These are phyloP conservation scores for Gobius niger DNA, from an alignment of 2,113 vertebrate species.

Conservation along the genomic window DNA sequence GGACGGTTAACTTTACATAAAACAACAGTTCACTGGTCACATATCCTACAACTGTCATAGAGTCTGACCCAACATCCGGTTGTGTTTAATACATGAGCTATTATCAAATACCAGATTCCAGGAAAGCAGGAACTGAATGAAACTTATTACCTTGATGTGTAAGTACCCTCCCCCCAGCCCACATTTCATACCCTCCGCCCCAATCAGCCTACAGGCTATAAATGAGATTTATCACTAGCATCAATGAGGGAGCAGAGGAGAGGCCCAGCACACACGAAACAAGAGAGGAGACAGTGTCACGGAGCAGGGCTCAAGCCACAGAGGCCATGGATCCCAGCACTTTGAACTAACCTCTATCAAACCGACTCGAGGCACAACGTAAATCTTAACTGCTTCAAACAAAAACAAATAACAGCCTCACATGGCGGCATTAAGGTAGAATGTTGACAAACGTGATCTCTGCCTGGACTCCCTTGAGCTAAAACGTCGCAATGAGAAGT, in stretches of 20 bases:
- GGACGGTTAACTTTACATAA: conserved; percentile 17
- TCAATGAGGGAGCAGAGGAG: conserved; percentile 37
- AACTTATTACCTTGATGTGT: conserved; percentile 57
- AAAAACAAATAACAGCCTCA: neutral
- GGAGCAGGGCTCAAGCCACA: conserved; percentile 29
- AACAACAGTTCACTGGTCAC: conserved; percentile 12
- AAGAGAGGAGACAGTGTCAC: conserved; percentile 40
- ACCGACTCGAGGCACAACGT: neutral
- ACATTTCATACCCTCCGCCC: conserved; percentile 67
- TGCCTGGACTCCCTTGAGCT: neutral
- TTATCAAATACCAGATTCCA: conserved; percentile 66
- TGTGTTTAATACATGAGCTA: conserved; percentile 65
- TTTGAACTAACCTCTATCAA: conserved; percentile 10
- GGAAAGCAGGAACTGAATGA: conserved; percentile 63
- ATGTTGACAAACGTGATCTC: neutral
- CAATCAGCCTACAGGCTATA: conserved; percentile 68
- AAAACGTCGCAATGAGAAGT: neutral
- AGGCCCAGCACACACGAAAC: conserved; percentile 26
- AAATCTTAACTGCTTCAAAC: neutral
- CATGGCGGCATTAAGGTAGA: neutral
- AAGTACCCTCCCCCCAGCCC: conserved; percentile 53
- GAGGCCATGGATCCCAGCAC: conserved; percentile 22
- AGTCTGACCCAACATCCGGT: conserved; percentile 25
- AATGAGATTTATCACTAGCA: conserved; percentile 74
- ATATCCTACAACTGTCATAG: conserved; percentile 26